Evolutionary conservation across 2,888 invertebrate genomes (phyloP).

Genomic region (Synergus japonicus): DNA sequence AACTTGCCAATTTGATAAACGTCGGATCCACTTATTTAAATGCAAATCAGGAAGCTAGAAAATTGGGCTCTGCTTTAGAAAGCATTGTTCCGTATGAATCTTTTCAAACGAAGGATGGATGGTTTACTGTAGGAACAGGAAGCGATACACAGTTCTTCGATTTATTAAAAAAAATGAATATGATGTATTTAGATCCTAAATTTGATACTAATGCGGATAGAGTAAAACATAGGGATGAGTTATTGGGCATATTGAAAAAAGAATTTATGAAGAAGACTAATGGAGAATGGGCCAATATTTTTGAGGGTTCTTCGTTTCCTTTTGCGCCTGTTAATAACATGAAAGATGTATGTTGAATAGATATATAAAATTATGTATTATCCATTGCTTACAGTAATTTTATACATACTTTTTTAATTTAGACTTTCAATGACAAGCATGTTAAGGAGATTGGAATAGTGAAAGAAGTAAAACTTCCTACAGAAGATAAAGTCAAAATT

Average conservation of each 20-base stretch:
- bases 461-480: constrained; percentile 84
- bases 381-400: background rate
- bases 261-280: constrained; percentile 83
- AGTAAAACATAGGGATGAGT: constrained; percentile 86
- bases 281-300: constrained; percentile 85
- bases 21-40: constrained; percentile 94
- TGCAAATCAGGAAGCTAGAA: constrained; percentile 85
- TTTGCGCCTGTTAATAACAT: constrained; percentile 94
- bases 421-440: constrained; percentile 93
- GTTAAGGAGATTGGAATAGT: constrained; percentile 86
- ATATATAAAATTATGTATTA: background rate
- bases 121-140: constrained; percentile 92
- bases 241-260: constrained; percentile 82
- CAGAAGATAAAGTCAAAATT: constrained; percentile 85
- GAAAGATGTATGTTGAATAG: constrained; percentile 79
- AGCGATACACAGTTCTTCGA: constrained; percentile 89
- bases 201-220: constrained; percentile 87
- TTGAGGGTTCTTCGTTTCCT: constrained; percentile 89
- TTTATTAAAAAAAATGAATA: constrained; percentile 83
- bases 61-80: constrained; percentile 96
- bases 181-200: constrained; percentile 83
- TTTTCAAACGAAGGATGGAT: constrained; percentile 90
- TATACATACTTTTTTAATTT: constrained; percentile 47
- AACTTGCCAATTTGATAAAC: constrained; percentile 92
- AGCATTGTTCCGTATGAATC: constrained; percentile 97